Conservation (phyloP, 2,888 invertebrate genomes). For the Pollenia amentaria region DNA sequence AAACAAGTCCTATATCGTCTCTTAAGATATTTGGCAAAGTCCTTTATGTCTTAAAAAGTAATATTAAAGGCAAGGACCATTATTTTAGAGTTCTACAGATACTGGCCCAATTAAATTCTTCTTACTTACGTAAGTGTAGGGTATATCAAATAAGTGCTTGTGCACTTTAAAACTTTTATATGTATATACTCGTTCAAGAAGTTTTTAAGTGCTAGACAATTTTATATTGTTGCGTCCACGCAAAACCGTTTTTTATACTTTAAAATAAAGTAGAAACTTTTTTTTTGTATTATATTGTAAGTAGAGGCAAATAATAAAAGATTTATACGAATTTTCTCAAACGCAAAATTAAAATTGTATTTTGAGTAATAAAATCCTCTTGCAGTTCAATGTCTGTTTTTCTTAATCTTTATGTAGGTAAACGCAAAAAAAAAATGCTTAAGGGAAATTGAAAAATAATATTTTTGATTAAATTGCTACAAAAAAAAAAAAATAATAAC, state of each 20-base stretch:
- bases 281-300: background rate
- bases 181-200: background rate
- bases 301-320: background rate
- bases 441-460: conserved; percentile 13
- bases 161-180: background rate
- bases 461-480: background rate
- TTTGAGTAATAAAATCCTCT: background rate
- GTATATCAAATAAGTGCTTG: background rate
- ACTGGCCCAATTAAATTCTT: background rate
- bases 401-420: background rate
- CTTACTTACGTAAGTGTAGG: too few relatives aligned
- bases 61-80: too few relatives aligned
- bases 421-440: background rate
- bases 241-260: conserved; percentile 12
- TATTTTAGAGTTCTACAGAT: too few relatives aligned
- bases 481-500: background rate
- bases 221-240: background rate
- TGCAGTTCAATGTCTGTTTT: background rate
- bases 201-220: conserved; percentile 18
- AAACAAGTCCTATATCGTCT: too few relatives aligned
- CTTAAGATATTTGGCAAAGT: too few relatives aligned
- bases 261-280: conserved; percentile 17
- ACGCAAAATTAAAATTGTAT: conserved; percentile 17
- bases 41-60: too few relatives aligned
- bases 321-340: conserved; percentile 29